A percentile compares a stretch with the other conserved stretches of the same genome.
phyloP scores from a whole-genome alignment of 2,113 vertebrate species.

The Rhinoderma darwinii region DNA sequence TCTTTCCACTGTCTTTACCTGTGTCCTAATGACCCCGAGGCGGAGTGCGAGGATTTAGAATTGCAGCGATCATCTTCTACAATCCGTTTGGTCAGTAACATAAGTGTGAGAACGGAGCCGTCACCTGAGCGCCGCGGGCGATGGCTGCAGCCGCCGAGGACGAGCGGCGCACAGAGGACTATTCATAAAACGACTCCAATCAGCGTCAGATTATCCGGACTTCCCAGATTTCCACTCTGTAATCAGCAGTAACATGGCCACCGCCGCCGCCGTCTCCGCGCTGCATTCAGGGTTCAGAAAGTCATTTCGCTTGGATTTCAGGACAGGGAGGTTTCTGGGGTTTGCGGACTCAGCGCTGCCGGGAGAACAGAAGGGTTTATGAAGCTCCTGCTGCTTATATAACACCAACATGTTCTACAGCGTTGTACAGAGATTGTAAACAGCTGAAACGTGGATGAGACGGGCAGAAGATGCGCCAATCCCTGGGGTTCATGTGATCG shows the following conservation, averaged over 20 bases:
- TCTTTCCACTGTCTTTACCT: conserved; percentile 67
- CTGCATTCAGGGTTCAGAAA: background rate
- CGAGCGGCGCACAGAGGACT: conserved; percentile 60
- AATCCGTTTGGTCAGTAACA: conserved; percentile 62
- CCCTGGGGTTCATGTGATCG: too few species aligned
- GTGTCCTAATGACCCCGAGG: conserved; percentile 65
- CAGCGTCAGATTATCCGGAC: conserved; percentile 34
- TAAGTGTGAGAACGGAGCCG: conserved; percentile 32
- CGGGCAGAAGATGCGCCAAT: too few species aligned
- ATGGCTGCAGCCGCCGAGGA: conserved; percentile 49
- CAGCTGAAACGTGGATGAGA: too few species aligned
- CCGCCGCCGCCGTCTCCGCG: too few species aligned
- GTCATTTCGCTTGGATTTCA: background rate
- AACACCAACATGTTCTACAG: too few species aligned
- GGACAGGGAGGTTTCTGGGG: background rate
- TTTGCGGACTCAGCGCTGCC: background rate
- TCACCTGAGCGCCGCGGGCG: conserved; percentile 62
- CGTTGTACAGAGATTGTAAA: background rate
- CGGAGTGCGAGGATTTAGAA: conserved; percentile 63
- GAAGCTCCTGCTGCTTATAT: too few species aligned
- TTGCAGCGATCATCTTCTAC: conserved; percentile 60
- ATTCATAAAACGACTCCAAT: conserved; percentile 55
- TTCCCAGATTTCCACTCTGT: conserved; percentile 20
- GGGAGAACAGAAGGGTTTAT: too few species aligned
- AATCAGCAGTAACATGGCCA: conserved; percentile 1